Evolutionary conservation across 1,140 invertebrate genomes (phyloP), one percentile per base, ranked within the genome.

Genomic region (Diabrotica undecimpunctata): DNA sequence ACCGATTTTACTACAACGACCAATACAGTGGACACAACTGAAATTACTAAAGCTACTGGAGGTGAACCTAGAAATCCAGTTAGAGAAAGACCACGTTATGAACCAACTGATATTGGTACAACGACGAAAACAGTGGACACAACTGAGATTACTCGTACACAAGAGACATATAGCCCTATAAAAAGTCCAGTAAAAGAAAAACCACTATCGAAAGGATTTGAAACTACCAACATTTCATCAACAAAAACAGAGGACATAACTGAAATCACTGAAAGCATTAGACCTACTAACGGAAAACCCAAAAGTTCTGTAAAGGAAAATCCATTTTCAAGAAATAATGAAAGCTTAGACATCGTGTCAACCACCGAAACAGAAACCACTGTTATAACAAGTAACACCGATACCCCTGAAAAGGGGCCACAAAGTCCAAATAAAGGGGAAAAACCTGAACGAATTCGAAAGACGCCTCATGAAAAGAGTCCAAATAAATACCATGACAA

Each of bases 251-350:
- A 25, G 25, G 25, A 25, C 25, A 25, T 25, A 25, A 25, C 25
- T 25, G 25, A 25, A 25, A 25, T 1, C 25, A 38, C 38, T 25
- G 50, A 65, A 7, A 56, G 1, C 25, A 25, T 25, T 25, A 25
- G 38, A 62, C 66, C 62, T 11, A 54, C 12, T 11, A 71, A 37
- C 66, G 54, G 50, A 54, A 12, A 13, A 25, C 50, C 54, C 55
- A 65, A 63, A 12, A 36, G 66, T 14, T 51, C 58, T 59, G 38
- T 39, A 35, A 53, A 53, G 39, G 66, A 64, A 53, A 68, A 71
- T 38, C 63, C 25, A 59, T 51, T 53, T 25, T 2, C 25, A 1
- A 25, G 25, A 25, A 4, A 25, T 25, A 25, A 1, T 25, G 25
- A 25, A 25, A 25, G 1, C 25, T 4, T 2, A 25, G 25, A 25